These are phyloP conservation scores for Pachyrhynchus sulphureomaculatus DNA, from an alignment of 1,140 invertebrate genomes.

Conservation along the genomic window DNA sequence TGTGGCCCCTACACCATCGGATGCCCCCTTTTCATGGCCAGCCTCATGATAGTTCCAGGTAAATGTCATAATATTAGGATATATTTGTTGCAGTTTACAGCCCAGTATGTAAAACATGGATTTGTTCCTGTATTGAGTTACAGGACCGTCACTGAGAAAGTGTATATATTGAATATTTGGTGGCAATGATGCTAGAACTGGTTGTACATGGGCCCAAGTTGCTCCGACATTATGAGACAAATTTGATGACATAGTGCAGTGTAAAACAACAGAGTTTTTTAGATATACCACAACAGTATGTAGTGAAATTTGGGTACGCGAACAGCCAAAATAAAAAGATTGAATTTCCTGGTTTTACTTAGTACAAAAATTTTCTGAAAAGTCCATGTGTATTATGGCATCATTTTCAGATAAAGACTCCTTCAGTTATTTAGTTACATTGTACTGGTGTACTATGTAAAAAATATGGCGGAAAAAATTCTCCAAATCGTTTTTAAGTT, in stretches of 20 bases:
- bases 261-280: constrained; percentile 28
- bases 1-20: too few species aligned
- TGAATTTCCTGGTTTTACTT: constrained; percentile 45
- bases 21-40: constrained; percentile 29
- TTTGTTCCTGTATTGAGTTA: neutral
- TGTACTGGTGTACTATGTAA: too few species aligned
- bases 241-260: constrained; percentile 20
- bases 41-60: constrained; percentile 14
- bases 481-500: too few species aligned
- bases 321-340: too few species aligned
- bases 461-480: too few species aligned
- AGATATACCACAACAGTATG: constrained; percentile 43
- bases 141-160: neutral
- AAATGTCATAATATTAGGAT: neutral
- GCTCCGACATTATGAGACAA: neutral
- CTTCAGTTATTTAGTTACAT: too few species aligned
- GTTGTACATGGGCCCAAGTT: neutral
- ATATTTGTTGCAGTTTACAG: neutral
- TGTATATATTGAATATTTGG: neutral
- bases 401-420: too few species aligned
- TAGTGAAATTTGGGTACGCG: too few species aligned
- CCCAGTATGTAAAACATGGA: constrained; percentile 16
- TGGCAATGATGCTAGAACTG: neutral
- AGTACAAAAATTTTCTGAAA: constrained; percentile 43
- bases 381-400: too few species aligned